phyloP scores from a whole-genome alignment of 2,888 invertebrate species.

The Phorcus lineatus region DNA sequence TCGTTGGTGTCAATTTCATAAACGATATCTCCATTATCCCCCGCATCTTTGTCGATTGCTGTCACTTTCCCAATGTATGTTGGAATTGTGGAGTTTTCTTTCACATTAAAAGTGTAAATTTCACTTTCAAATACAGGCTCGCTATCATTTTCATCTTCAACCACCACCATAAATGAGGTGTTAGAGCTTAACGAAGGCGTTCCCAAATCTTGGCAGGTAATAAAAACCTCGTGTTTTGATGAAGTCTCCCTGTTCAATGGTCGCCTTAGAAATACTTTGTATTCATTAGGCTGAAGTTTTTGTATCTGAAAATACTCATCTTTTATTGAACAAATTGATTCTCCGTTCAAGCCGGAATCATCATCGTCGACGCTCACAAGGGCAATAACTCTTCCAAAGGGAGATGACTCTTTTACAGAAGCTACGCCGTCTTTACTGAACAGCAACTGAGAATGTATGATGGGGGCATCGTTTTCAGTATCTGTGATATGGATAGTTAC shows the following conservation, averaged over 20 bases:
- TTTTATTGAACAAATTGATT: constrained; percentile 29
- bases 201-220: constrained; percentile 37
- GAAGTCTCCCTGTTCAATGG: constrained; percentile 35
- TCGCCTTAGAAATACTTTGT: constrained; percentile 35
- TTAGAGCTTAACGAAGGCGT: constrained; percentile 35
- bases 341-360: constrained; percentile 40
- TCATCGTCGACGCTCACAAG: constrained; percentile 38
- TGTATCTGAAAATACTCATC: constrained; percentile 34
- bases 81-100: constrained; percentile 39
- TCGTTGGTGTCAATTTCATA: constrained; percentile 25
- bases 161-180: constrained; percentile 31
- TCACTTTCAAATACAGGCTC: constrained; percentile 35
- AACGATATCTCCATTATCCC: constrained; percentile 33
- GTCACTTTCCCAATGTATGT: constrained; percentile 36
- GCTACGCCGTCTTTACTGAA: constrained; percentile 32
- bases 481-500: constrained; percentile 36
- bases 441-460: constrained; percentile 31
- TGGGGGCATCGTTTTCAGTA: constrained; percentile 41
- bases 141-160: constrained; percentile 44
- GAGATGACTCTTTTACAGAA: constrained; percentile 37
- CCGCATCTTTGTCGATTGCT: constrained; percentile 36
- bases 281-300: constrained; percentile 30
- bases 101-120: constrained; percentile 33
- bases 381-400: constrained; percentile 37
- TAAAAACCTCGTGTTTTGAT: constrained; percentile 29